Percentiles rank a stretch among this genome's conserved stretches.
Evolutionary conservation across 2,113 vertebrate genomes (phyloP).

Genomic region (Tupaia tana): DNA sequence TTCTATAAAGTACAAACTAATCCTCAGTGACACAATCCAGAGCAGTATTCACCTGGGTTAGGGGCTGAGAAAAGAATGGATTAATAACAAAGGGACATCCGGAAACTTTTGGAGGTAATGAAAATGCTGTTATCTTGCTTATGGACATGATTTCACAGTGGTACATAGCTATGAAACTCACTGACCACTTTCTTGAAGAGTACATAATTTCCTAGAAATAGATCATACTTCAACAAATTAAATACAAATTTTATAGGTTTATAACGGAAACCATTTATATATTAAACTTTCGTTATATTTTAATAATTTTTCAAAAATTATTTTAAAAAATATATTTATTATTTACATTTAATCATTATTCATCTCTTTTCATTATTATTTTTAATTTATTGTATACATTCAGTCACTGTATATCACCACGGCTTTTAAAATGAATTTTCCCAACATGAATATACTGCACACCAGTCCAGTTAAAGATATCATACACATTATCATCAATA

Average conservation of each 20-base stretch:
- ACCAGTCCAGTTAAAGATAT: no score
- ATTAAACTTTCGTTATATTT: not conserved
- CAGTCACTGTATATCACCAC: no score
- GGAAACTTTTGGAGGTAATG: not conserved
- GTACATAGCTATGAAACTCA: not conserved
- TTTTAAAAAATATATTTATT: not conserved
- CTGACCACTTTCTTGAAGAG: not conserved
- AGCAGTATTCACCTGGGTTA: not conserved
- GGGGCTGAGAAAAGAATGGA: not conserved
- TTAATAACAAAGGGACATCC: not conserved
- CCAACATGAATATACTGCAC: no score
- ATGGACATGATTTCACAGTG: not conserved
- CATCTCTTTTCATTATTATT: no score
- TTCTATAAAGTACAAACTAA: conserved; percentile 44
- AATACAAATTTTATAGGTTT: conserved; percentile 3
- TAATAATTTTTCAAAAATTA: not conserved
- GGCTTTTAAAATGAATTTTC: no score
- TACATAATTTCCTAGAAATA: not conserved
- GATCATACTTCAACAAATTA: not conserved
- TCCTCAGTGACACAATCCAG: conserved; percentile 4
- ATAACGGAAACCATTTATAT: conserved; percentile 17
- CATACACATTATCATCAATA: no score
- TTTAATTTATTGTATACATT: no score
- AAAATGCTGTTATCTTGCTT: not conserved
- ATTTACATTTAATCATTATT: no score